Base-by-base conservation (phyloP, 2,797 vertebrate genomes). In the Esox masquinongy region DNA sequence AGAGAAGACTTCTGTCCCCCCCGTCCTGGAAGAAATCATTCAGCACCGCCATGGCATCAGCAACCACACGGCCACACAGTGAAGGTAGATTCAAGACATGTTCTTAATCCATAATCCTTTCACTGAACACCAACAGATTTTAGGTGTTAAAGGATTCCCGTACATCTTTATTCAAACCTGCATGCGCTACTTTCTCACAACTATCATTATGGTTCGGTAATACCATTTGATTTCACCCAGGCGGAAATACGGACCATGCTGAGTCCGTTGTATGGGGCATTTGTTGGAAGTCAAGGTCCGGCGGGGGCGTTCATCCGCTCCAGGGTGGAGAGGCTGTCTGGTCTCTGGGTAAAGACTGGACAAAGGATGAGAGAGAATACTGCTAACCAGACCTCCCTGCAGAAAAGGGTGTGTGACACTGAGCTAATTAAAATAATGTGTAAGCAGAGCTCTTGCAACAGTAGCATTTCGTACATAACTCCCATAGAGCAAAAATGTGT, bases 1-100 rank as follows among this genome's bases (percentile, higher is more conserved):
- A 89, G 78, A 77, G 93, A 94, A 47, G 87, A 89, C 81, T 94
- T 94, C 75, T 94, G 93, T 74, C 90, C 93, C 3, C 66, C 81
- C 50, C 82, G 8, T 39, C 75, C 73, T 29, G 84, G 86, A 51
- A 74, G 19, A n/a, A 92, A 89, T 70, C 80, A 68, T 53, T 87
- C 88, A 31, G 29, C 31, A 0, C 85, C 74, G 2, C 79, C 82
- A 0, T 93, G 92, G 93, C 89, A 84, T 70, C 88, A 80, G 47
- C 84, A 76, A 75, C 50, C 78, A 29, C 77, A 5, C 15, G 29
- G 61, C 16, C 5, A 81, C 14, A 75, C 77, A 49, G 59, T 81
- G 29, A 86, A 89, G 88, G 93, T 94, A 84, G 19, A 16, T 16
- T 19, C 5, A 53, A 22, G 2, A 26, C 24, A 47, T 19, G 36